Conservation (phyloP, 2,113 vertebrate species). For the Meles meles region DNA sequence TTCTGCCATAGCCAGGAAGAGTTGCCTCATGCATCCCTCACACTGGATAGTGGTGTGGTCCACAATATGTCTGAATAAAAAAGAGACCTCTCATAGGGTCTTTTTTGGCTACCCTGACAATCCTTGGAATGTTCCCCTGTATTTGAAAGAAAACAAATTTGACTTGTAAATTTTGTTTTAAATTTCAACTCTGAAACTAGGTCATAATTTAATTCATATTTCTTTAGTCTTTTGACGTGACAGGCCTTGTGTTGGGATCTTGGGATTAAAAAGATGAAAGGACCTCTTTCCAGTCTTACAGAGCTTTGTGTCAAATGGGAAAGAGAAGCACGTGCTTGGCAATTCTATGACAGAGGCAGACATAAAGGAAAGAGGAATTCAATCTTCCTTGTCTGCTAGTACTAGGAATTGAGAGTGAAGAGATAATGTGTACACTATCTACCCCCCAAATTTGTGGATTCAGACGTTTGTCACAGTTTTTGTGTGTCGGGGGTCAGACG, state of each 20-base stretch:
- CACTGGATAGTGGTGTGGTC: neutral
- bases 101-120: neutral
- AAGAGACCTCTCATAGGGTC: neutral
- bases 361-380: neutral
- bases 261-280: neutral
- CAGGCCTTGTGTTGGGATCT: neutral
- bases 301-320: neutral
- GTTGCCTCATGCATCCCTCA: neutral
- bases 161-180: neutral
- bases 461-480: neutral
- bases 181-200: slow-evolving; percentile 1
- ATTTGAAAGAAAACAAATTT: slow-evolving; percentile 16
- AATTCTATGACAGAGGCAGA: neutral
- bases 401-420: neutral
- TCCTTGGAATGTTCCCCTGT: neutral
- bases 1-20: neutral
- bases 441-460: neutral
- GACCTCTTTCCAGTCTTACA: neutral
- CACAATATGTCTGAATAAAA: neutral
- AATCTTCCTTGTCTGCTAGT: neutral
- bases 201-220: neutral
- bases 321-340: neutral
- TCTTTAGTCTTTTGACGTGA: neutral
- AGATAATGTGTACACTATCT: neutral
- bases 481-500: neutral